These are phyloP conservation scores for Epinephelus fuscoguttatus DNA, from an alignment of 2,113 vertebrate species.

Conservation along the genomic window DNA sequence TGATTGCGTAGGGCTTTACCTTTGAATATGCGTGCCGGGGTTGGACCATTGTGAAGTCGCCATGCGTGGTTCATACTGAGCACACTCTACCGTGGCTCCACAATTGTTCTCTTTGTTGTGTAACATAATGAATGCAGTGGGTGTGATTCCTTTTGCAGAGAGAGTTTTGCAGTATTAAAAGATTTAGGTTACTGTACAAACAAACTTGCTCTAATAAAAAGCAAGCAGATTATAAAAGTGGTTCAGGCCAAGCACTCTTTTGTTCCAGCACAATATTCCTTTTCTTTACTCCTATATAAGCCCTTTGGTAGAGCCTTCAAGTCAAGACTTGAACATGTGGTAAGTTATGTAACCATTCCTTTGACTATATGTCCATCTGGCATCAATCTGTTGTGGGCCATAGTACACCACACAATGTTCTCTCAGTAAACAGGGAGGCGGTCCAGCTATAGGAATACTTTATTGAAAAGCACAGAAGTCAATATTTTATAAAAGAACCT, in stretches of 20 bases:
- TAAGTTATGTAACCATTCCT: constrained; percentile 63
- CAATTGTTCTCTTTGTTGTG: constrained; percentile 64
- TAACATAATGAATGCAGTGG: constrained; percentile 53
- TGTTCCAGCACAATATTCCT: constrained; percentile 26
- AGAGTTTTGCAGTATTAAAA: constrained; percentile 54
- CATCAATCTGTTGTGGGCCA: constrained; percentile 45
- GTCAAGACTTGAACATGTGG: constrained; percentile 56
- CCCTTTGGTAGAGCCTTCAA: constrained; percentile 15
- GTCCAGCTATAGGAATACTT: constrained; percentile 76
- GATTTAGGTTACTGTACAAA: constrained; percentile 67
- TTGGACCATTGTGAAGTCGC: constrained; percentile 59
- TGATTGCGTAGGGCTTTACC: constrained; percentile 60
- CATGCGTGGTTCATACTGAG: constrained; percentile 53
- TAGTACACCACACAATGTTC: constrained; percentile 29
- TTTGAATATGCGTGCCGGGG: constrained; percentile 49
- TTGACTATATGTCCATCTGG: constrained; percentile 66
- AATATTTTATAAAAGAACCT: constrained; percentile 71
- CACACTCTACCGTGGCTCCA: constrained; percentile 25
- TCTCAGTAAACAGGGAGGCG: constrained; percentile 41
- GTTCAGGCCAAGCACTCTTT: constrained; percentile 23
- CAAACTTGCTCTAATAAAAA: constrained; percentile 21
- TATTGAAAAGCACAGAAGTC: constrained; percentile 88
- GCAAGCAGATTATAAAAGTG: constrained; percentile 36
- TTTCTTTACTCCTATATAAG: constrained; percentile 18
- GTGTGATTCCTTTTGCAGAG: constrained; percentile 45